Evolutionary conservation across 2,113 vertebrate genomes (phyloP).

Genomic region (Amphilophus citrinellus): DNA sequence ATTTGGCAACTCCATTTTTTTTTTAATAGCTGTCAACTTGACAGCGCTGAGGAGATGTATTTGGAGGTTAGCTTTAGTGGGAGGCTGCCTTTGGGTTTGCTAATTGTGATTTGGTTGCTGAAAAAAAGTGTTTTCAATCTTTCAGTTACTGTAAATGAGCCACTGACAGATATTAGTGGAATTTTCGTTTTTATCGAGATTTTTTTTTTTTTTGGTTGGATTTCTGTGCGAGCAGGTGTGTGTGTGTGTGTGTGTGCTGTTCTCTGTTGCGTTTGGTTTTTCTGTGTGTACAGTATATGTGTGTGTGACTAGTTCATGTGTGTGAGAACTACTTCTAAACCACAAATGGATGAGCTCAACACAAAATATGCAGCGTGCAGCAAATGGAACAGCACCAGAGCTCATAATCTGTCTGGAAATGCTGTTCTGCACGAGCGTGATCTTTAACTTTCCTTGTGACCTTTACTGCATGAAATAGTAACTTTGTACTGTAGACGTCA

Average conservation of each 20-base stretch:
- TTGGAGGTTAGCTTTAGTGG: slow-evolving; percentile 34
- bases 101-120: slow-evolving; percentile 43
- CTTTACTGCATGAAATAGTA: slow-evolving; percentile 40
- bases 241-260: slow-evolving; percentile 1
- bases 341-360: neutral
- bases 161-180: slow-evolving; percentile 2
- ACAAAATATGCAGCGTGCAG: slow-evolving; percentile 18
- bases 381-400: neutral
- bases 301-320: neutral
- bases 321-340: neutral
- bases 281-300: neutral
- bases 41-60: slow-evolving; percentile 39
- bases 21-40: slow-evolving; percentile 62
- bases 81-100: slow-evolving; percentile 25
- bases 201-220: neutral
- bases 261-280: neutral
- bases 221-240: neutral
- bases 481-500: neutral
- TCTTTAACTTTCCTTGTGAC: slow-evolving; percentile 49
- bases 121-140: slow-evolving; percentile 23
- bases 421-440: slow-evolving; percentile 9
- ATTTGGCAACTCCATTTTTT: slow-evolving; percentile 63
- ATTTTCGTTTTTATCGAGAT: neutral
- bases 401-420: slow-evolving; percentile 19
- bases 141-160: slow-evolving; percentile 32